Base-by-base conservation (phyloP, 2,113 vertebrate genomes). In the Gobio gobio region DNA sequence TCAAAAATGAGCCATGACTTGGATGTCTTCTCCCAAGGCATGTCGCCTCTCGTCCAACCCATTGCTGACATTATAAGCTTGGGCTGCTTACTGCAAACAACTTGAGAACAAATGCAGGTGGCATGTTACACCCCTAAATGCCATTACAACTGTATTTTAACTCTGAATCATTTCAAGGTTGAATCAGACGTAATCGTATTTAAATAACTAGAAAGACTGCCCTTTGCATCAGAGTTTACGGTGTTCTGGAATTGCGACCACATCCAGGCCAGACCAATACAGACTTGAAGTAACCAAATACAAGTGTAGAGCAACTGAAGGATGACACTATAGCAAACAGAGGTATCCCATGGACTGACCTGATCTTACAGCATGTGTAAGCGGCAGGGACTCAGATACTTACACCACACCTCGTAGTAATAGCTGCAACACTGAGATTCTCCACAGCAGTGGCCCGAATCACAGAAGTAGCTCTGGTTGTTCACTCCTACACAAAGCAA, bases 321-420 rank as follows among this genome's bases (percentile, higher is more conserved):
- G 73, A 54, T 33, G 6, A 20, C 73, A 24, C 54, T 59, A 36
- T 3, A 59, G 76, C 22, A 22, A 36, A 70, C 22, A 51, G n/a
- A 29, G 43, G 29, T n/a, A 72, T 36, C 61, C 14, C 29, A 5
- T 22, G 13, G 29, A 45, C 75, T 78, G 24, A 58, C 1, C 1
- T 20, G 16, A 80, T 8, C 10, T 26, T 33, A 56, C 43, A 72
- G 33, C 68, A 83, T 24, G 58, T 20, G 6, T 72, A 51, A 18
- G 24, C 8, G 4, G 47, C 72, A 20, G 22, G 29, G 24, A 79
- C 10, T 78, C 45, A 88, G 85, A 92, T 51, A 93, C 97, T 98
- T 96, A 99, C 97, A 99, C 97, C 97, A 99, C 88, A 98, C 95
- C 92, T 99, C 97, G 90, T 99, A 97, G 93, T 97, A 97, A 95